A percentile compares a stretch with the other conserved stretches of the same genome.
phyloP scores from a whole-genome alignment of 37 sponge, comb jelly and placozoan species.

The Lycopodina hypogea region DNA sequence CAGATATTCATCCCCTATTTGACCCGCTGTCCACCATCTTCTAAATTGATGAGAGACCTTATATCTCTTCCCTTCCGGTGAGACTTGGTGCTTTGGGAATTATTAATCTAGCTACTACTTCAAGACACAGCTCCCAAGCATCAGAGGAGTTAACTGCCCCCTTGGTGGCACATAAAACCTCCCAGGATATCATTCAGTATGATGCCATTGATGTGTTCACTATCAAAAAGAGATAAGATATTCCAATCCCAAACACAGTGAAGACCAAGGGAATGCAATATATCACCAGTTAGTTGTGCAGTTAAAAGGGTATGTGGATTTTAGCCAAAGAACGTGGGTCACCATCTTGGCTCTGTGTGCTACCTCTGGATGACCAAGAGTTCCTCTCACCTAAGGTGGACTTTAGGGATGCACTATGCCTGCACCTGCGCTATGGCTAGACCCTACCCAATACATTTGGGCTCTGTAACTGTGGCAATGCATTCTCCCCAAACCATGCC shows the following conservation, averaged over 20 bases:
- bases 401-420: constrained; percentile 39
- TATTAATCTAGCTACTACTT: constrained; percentile 8
- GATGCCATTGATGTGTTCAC: background rate
- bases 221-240: constrained; percentile 6
- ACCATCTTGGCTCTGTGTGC: constrained; percentile 20
- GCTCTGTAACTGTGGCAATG: constrained; percentile 40
- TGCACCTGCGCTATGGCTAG: constrained; percentile 39
- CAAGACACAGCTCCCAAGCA: constrained; percentile 2
- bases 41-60: constrained; percentile 27
- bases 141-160: constrained; percentile 38
- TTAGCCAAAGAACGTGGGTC: constrained; percentile 34
- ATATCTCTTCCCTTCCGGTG: constrained; percentile 39
- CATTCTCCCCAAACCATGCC: constrained; percentile 23
- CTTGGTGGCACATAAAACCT: constrained; percentile 5
- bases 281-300: constrained; percentile 6
- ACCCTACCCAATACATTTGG: background rate
- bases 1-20: background rate
- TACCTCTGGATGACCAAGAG: constrained; percentile 15
- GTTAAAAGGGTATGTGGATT: constrained; percentile 28
- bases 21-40: constrained; percentile 27
- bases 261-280: background rate
- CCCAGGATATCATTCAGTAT: constrained; percentile 4
- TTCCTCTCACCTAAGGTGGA: constrained; percentile 21
- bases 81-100: constrained; percentile 55
- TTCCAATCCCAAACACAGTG: constrained; percentile 3